Percentiles rank a stretch among this genome's conserved stretches.
phyloP scores from a whole-genome alignment of 2,797 vertebrate genomes.

The Coracias cyanogaster region DNA sequence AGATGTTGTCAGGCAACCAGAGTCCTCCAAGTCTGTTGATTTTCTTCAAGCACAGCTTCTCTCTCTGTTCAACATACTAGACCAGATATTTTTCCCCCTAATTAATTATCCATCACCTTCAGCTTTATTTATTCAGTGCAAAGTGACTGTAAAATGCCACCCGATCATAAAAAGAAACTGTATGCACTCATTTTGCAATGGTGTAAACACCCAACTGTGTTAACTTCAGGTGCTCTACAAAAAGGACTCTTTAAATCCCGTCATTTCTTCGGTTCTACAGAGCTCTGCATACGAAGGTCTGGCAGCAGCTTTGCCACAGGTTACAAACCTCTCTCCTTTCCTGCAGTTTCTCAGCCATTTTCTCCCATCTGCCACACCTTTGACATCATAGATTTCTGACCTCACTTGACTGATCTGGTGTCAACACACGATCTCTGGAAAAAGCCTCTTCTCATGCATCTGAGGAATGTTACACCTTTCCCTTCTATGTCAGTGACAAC shows the following conservation, averaged over 20 bases:
- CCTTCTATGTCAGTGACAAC: not conserved
- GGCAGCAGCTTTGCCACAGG: not conserved
- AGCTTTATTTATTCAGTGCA: slow-evolving; percentile 57
- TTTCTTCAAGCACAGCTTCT: slow-evolving; percentile 15
- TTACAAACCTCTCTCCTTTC: not conserved
- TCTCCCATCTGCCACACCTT: not conserved
- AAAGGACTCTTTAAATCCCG: not conserved
- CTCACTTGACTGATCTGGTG: not conserved
- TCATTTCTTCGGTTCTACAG: not conserved
- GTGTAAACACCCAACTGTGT: not conserved
- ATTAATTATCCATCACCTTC: slow-evolving; percentile 65
- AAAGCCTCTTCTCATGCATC: not conserved
- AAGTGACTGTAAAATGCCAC: slow-evolving; percentile 55
- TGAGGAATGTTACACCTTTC: not conserved
- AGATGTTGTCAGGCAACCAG: slow-evolving; percentile 24
- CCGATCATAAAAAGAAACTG: not conserved
- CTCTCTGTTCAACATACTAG: slow-evolving; percentile 3
- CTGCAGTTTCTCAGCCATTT: not conserved
- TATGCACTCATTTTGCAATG: not conserved
- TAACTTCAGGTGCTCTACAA: not conserved
- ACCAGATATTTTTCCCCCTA: not conserved
- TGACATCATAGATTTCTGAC: not conserved
- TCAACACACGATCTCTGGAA: not conserved
- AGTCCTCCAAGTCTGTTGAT: not conserved
- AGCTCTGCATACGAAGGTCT: not conserved